Conservation (phyloP, 2,113 vertebrate genomes). For the Halcyon senegalensis region DNA sequence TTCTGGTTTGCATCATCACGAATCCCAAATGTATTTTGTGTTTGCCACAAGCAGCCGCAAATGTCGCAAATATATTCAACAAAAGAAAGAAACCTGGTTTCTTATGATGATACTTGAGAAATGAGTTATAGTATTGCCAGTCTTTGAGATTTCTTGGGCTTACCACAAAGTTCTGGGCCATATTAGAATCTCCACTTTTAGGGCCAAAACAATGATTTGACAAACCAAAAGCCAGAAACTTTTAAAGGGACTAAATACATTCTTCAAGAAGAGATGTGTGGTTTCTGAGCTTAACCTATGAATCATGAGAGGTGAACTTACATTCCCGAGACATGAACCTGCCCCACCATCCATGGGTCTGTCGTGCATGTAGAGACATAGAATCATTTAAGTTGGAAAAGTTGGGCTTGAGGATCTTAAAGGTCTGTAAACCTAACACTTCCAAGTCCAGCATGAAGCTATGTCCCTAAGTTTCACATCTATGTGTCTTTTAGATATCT, state of each 20-base stretch:
- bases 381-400: background rate
- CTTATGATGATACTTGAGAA: background rate
- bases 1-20: background rate
- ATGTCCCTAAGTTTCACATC: background rate
- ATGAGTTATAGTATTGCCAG: background rate
- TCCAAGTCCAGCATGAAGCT: background rate
- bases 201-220: background rate
- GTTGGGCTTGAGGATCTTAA: too few species aligned
- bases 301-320: background rate
- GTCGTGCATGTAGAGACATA: background rate
- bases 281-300: background rate
- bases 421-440: background rate
- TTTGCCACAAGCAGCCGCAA: background rate
- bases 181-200: background rate
- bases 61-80: background rate
- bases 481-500: background rate
- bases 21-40: background rate
- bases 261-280: background rate
- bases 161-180: background rate
- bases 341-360: background rate
- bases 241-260: background rate
- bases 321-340: accelerated
- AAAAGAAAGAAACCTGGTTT: background rate
- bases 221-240: background rate
- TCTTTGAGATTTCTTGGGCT: background rate